Evolutionary conservation across 2,113 vertebrate species (phyloP), one percentile per base, ranked within the genome.

Genomic region (Blennius ocellaris): DNA sequence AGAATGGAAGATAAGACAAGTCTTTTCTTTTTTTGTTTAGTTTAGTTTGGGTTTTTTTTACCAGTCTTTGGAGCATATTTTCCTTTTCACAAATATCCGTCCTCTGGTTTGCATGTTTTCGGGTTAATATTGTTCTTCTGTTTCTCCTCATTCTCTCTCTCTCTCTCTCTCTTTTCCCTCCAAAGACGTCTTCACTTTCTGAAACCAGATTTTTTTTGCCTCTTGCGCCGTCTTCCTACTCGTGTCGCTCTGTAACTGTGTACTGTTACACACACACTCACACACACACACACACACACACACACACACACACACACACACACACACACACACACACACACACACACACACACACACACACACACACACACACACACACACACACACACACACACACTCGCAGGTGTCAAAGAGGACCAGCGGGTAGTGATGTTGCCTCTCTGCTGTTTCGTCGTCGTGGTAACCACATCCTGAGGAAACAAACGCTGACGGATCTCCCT

Each of bases 381-480:
- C 3, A 69, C n/a, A 51, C 68, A 15, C 49, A 45, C 58, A 73
- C 78, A 78, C 56, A 75, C 73, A 58, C 41, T 73, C 50, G 87
- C 92, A 92, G 91, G 91, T 92, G 91, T 91, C 79, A 89, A 54
- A 82, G 36, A 60, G 64, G 81, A 86, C 83, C 73, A 68, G 79
- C 62, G 66, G 62, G 78, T 80, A 73, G 84, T 90, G 87, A 91
- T 88, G 83, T 76, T 73, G 69, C 80, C 79, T 76, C 61, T 68
- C 67, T 87, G 86, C 73, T 75, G 87, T 74, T 78, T 83, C 51
- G 81, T 89, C 71, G 87, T 87, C 84, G 86, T 82, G 88, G 76
- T 91, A 88, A 91, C 91, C 91, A 92, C 91, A 91, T 92, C 91
- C 91, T 92, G 91, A 91, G 91, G 91, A 92, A 92, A 91, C 90